A percentile compares a stretch with the other conserved stretches of the same genome.
These are phyloP conservation scores for Physella acuta DNA, from an alignment of 1,140 invertebrate species.

Conservation along the genomic window DNA sequence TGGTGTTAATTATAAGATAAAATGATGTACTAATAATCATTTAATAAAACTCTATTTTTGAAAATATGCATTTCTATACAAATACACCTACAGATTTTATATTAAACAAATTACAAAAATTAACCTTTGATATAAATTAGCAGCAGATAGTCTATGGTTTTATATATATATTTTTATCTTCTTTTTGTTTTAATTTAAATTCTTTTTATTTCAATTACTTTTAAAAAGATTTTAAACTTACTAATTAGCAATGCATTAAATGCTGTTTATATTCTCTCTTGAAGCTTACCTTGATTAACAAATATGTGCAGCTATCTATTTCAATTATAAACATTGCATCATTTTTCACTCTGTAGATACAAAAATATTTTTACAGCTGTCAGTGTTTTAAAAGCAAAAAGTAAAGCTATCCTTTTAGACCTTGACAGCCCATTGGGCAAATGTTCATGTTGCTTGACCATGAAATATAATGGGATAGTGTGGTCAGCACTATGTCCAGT, in stretches of 20 bases:
- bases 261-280: not conserved
- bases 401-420: not conserved
- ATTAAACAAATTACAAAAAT: not conserved
- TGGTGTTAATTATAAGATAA: not conserved
- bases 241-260: not conserved
- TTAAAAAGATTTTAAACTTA: not conserved
- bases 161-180: not conserved
- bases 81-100: not conserved
- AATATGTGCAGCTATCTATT: not conserved
- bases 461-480: no score
- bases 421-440: not conserved
- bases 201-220: not conserved
- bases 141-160: not conserved
- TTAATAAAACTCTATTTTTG: not conserved
- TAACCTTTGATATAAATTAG: not conserved
- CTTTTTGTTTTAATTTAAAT: not conserved
- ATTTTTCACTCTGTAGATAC: conserved; percentile 1
- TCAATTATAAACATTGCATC: not conserved
- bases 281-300: conserved; percentile 10
- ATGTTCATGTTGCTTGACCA: not conserved
- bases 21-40: not conserved
- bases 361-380: not conserved
- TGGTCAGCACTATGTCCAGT: no score
- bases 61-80: not conserved
- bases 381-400: not conserved